These are phyloP conservation scores for Cepphus grylle DNA, from an alignment of 2,113 vertebrate genomes.

Conservation along the genomic window DNA sequence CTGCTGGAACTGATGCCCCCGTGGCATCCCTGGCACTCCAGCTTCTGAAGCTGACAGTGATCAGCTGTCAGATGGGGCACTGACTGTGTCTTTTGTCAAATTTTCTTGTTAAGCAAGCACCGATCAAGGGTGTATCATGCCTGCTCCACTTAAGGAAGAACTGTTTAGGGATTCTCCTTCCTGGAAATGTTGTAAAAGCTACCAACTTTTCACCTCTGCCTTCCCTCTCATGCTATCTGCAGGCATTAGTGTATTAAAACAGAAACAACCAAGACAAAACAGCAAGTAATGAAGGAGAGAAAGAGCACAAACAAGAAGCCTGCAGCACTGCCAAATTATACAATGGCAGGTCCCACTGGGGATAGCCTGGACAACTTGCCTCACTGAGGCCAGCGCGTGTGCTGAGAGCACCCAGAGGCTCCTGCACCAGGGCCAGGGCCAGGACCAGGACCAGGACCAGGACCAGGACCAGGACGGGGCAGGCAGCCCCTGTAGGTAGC, in stretches of 20 bases:
- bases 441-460: not conserved
- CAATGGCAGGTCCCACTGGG: not conserved
- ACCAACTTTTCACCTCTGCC: not conserved
- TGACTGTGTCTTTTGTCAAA: not conserved
- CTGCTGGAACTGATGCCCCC: rapidly evolving
- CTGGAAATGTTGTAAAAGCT: not conserved
- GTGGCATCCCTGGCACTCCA: rapidly evolving
- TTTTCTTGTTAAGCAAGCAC: not conserved
- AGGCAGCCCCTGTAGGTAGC: not conserved
- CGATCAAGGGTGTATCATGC: not conserved
- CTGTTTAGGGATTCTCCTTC: not conserved
- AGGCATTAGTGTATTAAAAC: not conserved
- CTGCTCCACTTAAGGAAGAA: not conserved
- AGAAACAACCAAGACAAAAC: not conserved
- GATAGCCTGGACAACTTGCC: not conserved
- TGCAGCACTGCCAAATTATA: not conserved
- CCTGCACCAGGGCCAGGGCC: not conserved
- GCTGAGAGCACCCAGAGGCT: not conserved
- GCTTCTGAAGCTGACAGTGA: not conserved
- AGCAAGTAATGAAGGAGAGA: not conserved
- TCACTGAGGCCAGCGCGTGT: not conserved
- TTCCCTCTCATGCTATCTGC: not conserved
- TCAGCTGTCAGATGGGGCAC: not conserved
- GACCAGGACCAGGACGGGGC: not conserved
- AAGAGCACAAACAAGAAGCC: not conserved